Percentiles rank a stretch among this genome's conserved stretches.
These are phyloP conservation scores for Hippocampus kuda DNA, from an alignment of 2,797 vertebrate genomes.

Conservation along the genomic window DNA sequence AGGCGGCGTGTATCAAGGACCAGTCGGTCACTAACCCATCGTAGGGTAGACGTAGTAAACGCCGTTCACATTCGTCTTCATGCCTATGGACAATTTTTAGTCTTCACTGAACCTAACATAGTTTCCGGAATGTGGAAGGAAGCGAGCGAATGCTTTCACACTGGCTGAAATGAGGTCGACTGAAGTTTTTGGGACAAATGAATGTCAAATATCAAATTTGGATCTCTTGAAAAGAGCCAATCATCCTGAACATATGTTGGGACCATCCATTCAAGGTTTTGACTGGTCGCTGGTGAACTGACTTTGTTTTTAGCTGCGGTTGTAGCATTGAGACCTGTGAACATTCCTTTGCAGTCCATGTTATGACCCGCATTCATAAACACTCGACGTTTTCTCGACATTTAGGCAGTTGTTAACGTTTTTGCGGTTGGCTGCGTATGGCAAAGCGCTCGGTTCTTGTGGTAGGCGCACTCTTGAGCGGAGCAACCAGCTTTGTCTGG, in stretches of 20 bases:
- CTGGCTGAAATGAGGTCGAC: too few species aligned
- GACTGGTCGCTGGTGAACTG: neutral
- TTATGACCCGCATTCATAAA: constrained; percentile 1
- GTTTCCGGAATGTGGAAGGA: too few species aligned
- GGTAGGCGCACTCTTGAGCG: constrained; percentile 21
- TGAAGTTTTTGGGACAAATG: neutral
- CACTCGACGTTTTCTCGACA: neutral
- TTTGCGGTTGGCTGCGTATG: constrained; percentile 6
- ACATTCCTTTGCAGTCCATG: neutral
- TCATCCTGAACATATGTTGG: neutral
- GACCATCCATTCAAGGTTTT: neutral
- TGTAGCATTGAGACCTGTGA: neutral
- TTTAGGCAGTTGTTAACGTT: constrained; percentile 5
- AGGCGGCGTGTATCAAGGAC: too few species aligned
- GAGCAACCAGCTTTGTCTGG: constrained; percentile 28
- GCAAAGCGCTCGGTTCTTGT: constrained; percentile 14
- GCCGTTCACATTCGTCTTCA: too few species aligned
- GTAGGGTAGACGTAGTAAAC: too few species aligned
- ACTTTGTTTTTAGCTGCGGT: neutral
- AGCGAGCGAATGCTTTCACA: too few species aligned
- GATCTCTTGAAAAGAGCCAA: neutral
- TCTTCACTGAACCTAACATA: too few species aligned
- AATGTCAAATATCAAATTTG: neutral
- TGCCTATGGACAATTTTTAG: too few species aligned
- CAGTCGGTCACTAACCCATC: too few species aligned